Evolutionary conservation across 2,888 invertebrate species (phyloP).

Genomic region (Gibbula magus): DNA sequence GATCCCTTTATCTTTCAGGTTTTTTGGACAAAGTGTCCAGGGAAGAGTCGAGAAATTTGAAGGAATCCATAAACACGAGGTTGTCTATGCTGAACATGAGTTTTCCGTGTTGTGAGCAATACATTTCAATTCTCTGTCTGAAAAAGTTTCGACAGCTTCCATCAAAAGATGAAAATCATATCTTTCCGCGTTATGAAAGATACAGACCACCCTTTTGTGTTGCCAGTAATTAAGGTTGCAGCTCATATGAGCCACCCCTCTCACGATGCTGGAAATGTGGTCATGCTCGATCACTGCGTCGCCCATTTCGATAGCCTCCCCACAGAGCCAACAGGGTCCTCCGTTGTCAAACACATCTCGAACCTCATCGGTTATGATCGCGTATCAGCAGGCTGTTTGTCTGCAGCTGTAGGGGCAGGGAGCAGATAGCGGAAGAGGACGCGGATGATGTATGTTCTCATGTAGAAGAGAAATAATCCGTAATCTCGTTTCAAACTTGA

Average conservation of each 20-base stretch:
- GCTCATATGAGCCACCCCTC: background rate
- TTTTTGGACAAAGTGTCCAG: background rate
- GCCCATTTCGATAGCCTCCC: too few species aligned
- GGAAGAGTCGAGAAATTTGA: background rate
- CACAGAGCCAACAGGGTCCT: too few species aligned
- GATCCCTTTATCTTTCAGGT: slow-evolving; percentile 1
- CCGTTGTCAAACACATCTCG: too few species aligned
- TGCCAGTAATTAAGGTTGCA: background rate
- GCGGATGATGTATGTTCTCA: too few species aligned
- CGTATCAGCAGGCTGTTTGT: too few species aligned
- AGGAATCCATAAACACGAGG: background rate
- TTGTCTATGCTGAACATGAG: background rate
- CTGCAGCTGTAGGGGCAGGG: too few species aligned
- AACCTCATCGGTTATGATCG: too few species aligned
- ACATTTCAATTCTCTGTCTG: background rate
- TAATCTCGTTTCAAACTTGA: too few species aligned
- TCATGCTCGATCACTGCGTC: background rate
- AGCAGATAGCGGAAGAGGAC: too few species aligned
- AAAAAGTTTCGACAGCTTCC: background rate
- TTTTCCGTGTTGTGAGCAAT: background rate
- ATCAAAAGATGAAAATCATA: background rate
- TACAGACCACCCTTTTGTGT: background rate
- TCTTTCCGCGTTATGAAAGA: background rate
- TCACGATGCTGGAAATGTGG: background rate
- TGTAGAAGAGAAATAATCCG: too few species aligned